Evolutionary conservation across 2,888 invertebrate species (phyloP).

Genomic region (Crossocerus cetratus): DNA sequence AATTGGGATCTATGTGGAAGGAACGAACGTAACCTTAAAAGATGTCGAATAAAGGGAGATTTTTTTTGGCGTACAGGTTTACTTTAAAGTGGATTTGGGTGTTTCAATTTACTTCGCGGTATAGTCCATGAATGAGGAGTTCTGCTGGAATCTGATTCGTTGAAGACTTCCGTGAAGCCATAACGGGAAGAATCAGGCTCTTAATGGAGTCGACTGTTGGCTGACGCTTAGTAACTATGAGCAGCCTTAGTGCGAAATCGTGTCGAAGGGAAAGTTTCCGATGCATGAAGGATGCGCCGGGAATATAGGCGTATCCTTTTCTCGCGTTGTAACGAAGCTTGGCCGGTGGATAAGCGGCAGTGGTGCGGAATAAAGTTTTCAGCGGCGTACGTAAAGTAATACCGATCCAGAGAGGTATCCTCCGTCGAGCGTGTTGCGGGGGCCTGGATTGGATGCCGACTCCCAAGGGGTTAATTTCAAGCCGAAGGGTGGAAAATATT

Average conservation of each 20-base stretch:
- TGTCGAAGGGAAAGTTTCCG: slow-evolving; percentile 40
- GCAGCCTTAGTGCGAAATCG: slow-evolving; percentile 46
- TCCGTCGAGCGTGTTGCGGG: slow-evolving; percentile 36
- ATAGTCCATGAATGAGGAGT: too few relatives aligned
- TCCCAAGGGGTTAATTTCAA: slow-evolving; percentile 74
- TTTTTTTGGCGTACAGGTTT: too few relatives aligned
- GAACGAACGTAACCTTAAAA: too few relatives aligned
- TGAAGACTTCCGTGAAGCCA: too few relatives aligned
- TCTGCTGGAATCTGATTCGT: too few relatives aligned
- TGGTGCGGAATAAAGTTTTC: slow-evolving; percentile 60
- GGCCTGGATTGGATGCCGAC: slow-evolving; percentile 58
- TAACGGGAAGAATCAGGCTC: too few relatives aligned
- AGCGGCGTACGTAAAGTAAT: slow-evolving; percentile 58
- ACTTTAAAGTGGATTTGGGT: too few relatives aligned
- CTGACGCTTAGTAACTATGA: too few relatives aligned
- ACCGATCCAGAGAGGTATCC: slow-evolving; percentile 47
- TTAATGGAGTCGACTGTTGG: too few relatives aligned
- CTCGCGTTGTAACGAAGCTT: slow-evolving; percentile 13
- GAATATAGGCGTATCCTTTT: slow-evolving; percentile 18
- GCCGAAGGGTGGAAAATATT: slow-evolving; percentile 71
- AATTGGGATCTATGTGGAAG: too few relatives aligned
- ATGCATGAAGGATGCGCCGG: slow-evolving; percentile 33
- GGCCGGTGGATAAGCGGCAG: slow-evolving; percentile 42
- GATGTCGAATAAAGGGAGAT: too few relatives aligned
- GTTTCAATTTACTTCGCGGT: too few relatives aligned